Conservation (phyloP, 2,113 vertebrate species). For the Nothoprocta perdicaria region DNA sequence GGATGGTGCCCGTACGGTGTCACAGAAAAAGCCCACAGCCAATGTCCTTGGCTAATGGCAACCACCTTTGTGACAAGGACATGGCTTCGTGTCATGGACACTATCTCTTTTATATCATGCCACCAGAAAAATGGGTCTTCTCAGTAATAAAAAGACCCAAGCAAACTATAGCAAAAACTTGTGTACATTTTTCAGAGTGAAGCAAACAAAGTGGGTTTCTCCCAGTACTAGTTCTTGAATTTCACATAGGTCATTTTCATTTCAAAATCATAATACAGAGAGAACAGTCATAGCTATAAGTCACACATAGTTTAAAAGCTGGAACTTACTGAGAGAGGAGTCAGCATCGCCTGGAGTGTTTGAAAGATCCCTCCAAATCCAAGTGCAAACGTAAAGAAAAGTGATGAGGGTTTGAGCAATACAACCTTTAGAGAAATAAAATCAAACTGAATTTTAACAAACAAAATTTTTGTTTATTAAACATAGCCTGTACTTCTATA, state of each 20-base stretch:
- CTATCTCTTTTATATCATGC: not conserved
- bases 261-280: not conserved
- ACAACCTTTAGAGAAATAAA: not conserved
- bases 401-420: not conserved
- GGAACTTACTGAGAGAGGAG: not conserved
- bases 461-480: not conserved
- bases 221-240: not conserved
- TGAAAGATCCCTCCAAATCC: not conserved
- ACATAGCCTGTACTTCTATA: not conserved
- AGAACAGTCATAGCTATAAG: not conserved
- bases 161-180: not conserved
- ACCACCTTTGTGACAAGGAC: not conserved
- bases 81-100: not conserved
- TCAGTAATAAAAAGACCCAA: not conserved
- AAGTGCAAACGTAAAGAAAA: not conserved
- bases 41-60: not conserved
- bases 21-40: not conserved
- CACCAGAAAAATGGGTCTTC: not conserved
- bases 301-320: not conserved
- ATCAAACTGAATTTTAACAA: not conserved
- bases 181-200: not conserved
- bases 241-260: not conserved
- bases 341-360: not conserved
- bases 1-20: accelerated
- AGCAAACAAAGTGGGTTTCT: not conserved